A percentile compares a stretch with the other conserved stretches of the same genome.
phyloP scores from a whole-genome alignment of 2,113 vertebrate species.

The Pelobates fuscus region DNA sequence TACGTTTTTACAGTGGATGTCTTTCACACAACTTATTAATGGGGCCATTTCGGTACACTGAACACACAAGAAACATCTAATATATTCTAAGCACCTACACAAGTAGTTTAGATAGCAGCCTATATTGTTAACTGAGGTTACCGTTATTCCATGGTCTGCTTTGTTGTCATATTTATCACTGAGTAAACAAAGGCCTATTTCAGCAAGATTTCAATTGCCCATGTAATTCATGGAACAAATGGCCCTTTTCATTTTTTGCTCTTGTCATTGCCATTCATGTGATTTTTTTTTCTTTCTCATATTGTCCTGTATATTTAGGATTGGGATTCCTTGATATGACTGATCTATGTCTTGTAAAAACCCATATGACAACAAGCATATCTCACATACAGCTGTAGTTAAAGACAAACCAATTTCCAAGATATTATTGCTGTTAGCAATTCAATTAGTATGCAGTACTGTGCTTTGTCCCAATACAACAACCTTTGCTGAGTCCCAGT shows the following conservation, averaged over 20 bases:
- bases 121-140: too few relatives aligned
- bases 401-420: background rate
- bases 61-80: too few relatives aligned
- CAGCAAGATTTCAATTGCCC: background rate
- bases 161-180: too few relatives aligned
- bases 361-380: slow-evolving; percentile 3
- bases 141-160: too few relatives aligned
- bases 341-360: background rate
- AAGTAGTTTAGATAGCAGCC: too few relatives aligned
- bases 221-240: slow-evolving; percentile 13
- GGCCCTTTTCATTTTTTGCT: too few relatives aligned
- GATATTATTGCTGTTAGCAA: background rate
- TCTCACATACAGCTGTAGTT: background rate
- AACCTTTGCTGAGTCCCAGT: background rate
- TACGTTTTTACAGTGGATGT: too few relatives aligned
- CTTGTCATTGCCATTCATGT: background rate
- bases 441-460: slow-evolving; percentile 14
- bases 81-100: too few relatives aligned
- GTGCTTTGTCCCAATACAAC: background rate
- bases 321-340: background rate
- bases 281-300: background rate
- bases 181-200: slow-evolving; percentile 10
- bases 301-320: too few relatives aligned
- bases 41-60: too few relatives aligned
- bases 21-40: too few relatives aligned